phyloP scores from a whole-genome alignment of 2,797 vertebrate species.

The Dendrocincla fuliginosa region DNA sequence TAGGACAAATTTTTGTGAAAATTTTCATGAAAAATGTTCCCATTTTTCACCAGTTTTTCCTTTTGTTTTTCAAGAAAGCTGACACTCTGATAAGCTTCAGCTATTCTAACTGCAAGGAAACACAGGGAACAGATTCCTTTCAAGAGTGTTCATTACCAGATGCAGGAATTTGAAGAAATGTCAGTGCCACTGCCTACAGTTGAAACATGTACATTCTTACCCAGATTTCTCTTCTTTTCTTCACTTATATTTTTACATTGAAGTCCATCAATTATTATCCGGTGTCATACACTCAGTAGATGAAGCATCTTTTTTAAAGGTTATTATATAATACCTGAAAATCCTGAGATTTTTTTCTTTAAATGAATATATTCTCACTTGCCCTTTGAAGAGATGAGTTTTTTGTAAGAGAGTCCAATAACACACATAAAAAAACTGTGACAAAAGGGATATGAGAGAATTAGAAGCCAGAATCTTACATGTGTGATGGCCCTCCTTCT shows the following conservation, averaged over 20 bases:
- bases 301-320: rapidly evolving
- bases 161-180: not conserved
- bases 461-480: not conserved
- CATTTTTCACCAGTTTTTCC: not conserved
- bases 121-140: not conserved
- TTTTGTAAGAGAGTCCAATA: not conserved
- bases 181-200: not conserved
- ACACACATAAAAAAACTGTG: not conserved
- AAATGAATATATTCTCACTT: not conserved
- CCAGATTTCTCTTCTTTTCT: not conserved
- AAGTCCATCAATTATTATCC: not conserved
- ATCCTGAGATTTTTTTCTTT: not conserved
- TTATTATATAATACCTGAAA: not conserved
- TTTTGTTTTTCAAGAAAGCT: not conserved
- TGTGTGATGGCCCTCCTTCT: not conserved
- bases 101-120: not conserved
- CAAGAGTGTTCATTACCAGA: not conserved
- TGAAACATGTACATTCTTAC: not conserved
- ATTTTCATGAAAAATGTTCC: not conserved
- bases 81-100: not conserved
- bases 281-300: not conserved
- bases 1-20: not conserved
- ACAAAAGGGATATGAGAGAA: not conserved
- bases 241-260: not conserved
- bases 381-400: not conserved